A percentile compares a stretch with the other conserved stretches of the same genome.
Evolutionary conservation across 2,888 invertebrate genomes (phyloP).

Genomic region (Congeria kusceri): DNA sequence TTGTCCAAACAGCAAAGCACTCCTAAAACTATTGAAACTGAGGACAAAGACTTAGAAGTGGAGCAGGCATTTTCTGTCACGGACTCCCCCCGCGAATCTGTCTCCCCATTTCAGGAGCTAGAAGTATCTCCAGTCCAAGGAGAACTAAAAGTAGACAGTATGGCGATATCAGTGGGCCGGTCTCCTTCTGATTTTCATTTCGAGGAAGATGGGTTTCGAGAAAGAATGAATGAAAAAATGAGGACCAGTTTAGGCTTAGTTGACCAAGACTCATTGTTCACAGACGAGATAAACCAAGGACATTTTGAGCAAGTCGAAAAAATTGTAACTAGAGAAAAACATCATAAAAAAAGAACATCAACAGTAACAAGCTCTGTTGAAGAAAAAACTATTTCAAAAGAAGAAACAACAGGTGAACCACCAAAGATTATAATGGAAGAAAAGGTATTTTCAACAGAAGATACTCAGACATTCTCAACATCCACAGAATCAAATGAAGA

Average conservation of each 20-base stretch:
- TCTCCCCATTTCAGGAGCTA: conserved; percentile 62
- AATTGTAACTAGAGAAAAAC: conserved; percentile 46
- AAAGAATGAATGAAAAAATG: conserved; percentile 29
- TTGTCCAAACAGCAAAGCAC: not conserved
- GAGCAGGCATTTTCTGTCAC: conserved; percentile 71
- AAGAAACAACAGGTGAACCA: conserved; percentile 48
- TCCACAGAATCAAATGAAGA: conserved; percentile 44
- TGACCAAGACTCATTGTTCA: conserved; percentile 35
- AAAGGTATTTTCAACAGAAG: conserved; percentile 56
- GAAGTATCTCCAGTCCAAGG: conserved; percentile 78
- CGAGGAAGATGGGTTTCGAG: conserved; percentile 57
- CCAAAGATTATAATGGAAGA: conserved; percentile 56
- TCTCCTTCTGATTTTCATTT: conserved; percentile 80
- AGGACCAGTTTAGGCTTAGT: conserved; percentile 9
- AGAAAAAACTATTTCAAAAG: conserved; percentile 52
- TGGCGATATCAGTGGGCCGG: conserved; percentile 77
- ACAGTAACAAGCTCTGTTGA: conserved; percentile 49
- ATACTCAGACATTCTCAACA: conserved; percentile 50
- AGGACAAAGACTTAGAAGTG: conserved; percentile 2
- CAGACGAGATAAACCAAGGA: conserved; percentile 49
- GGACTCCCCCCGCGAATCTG: conserved; percentile 73
- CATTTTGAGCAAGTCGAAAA: conserved; percentile 51
- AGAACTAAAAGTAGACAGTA: conserved; percentile 65
- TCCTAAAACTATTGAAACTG: not conserved
- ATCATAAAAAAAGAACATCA: conserved; percentile 40